A percentile compares a stretch with the other conserved stretches of the same genome.
These are phyloP conservation scores for Malacosoma neustria DNA, from an alignment of 2,888 invertebrate species.

Conservation along the genomic window DNA sequence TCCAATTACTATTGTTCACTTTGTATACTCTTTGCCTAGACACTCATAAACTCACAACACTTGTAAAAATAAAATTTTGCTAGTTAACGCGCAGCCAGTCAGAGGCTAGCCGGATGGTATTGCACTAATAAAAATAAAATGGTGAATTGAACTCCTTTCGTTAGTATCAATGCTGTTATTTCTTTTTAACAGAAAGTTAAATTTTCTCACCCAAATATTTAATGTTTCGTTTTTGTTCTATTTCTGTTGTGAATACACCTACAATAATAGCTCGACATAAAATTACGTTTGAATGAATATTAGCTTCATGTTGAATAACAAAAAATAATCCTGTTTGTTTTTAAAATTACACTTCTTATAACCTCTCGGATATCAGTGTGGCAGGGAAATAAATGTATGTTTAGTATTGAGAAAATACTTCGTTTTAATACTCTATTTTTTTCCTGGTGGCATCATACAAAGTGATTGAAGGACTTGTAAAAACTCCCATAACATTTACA, in stretches of 20 bases:
- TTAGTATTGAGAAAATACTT: too few relatives aligned
- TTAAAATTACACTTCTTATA: too few relatives aligned
- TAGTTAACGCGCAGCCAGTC: slow-evolving; percentile 14
- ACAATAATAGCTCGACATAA: neutral
- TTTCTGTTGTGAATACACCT: neutral
- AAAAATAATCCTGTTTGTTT: too few relatives aligned
- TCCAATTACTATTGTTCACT: too few relatives aligned
- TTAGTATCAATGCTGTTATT: neutral
- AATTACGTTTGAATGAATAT: neutral
- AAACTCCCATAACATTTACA: too few relatives aligned
- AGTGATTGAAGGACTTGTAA: too few relatives aligned
- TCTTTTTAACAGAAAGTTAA: neutral
- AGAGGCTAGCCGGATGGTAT: slow-evolving; percentile 10
- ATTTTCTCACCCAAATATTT: neutral
- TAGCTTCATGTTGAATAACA: too few relatives aligned
- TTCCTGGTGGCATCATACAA: too few relatives aligned
- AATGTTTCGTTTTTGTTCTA: neutral
- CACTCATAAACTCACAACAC: neutral
- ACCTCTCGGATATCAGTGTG: too few relatives aligned
- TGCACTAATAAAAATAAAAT: neutral
- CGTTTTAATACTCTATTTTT: too few relatives aligned
- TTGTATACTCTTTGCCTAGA: too few relatives aligned
- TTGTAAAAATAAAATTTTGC: neutral
- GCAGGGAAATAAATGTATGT: too few relatives aligned
- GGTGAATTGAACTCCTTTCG: neutral